Conservation (phyloP, 64 coral and sea anemone species). For the Dendronephthya gigantea region DNA sequence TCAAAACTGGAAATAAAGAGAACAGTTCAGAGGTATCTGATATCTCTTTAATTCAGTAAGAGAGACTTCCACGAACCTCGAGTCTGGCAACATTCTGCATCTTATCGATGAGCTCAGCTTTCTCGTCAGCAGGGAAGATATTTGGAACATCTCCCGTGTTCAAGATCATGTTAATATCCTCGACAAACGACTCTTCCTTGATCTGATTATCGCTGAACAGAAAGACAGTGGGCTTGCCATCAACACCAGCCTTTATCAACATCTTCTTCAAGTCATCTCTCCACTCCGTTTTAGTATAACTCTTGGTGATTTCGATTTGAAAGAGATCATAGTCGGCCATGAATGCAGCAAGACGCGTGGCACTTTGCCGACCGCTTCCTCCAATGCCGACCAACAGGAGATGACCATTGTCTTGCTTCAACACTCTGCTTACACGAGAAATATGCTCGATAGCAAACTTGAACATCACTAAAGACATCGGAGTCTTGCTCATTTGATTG, state of each 20-base stretch:
- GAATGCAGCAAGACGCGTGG: slow-evolving; percentile 74
- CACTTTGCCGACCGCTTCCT: slow-evolving; percentile 92
- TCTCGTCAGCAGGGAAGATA: slow-evolving; percentile 90
- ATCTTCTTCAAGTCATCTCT: slow-evolving; percentile 98
- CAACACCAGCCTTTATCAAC: slow-evolving; percentile 84
- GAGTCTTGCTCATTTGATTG: slow-evolving; percentile 98
- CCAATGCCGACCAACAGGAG: slow-evolving; percentile 83
- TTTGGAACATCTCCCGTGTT: slow-evolving; percentile 92
- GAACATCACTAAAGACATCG: slow-evolving; percentile 99
- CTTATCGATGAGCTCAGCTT: slow-evolving; percentile 92
- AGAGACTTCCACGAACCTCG: slow-evolving; percentile 40
- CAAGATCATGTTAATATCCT: slow-evolving; percentile 93
- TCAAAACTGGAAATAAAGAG: too few species aligned
- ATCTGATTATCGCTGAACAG: slow-evolving; percentile 98
- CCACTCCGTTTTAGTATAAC: slow-evolving; percentile 98
- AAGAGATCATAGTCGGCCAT: slow-evolving; percentile 99
- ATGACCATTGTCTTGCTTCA: slow-evolving; percentile 98
- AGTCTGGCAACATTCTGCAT: slow-evolving; percentile 95
- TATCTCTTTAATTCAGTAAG: background rate
- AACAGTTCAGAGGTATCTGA: background rate
- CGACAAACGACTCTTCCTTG: slow-evolving; percentile 91
- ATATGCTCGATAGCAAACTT: slow-evolving; percentile 99
- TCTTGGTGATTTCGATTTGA: slow-evolving; percentile 93
- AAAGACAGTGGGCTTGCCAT: slow-evolving; percentile 83
- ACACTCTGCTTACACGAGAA: slow-evolving; percentile 78